These are phyloP conservation scores for Eustalomyia histrio DNA, from an alignment of 2,888 invertebrate genomes.

Conservation along the genomic window DNA sequence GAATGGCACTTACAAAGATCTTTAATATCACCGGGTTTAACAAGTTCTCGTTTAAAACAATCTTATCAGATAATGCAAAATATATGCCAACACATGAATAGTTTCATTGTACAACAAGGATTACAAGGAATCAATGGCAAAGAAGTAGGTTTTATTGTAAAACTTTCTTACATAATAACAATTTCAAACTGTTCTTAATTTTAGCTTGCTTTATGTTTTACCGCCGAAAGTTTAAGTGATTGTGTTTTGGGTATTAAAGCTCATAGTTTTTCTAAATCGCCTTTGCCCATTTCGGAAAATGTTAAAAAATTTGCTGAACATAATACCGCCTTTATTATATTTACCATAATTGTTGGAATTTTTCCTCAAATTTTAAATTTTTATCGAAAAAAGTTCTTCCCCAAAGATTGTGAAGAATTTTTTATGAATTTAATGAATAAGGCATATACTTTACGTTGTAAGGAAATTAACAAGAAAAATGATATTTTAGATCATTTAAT, in stretches of 20 bases:
- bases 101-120: constrained; percentile 16
- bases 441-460: constrained; percentile 71
- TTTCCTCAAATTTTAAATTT: constrained; percentile 72
- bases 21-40: constrained; percentile 80
- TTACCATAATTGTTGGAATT: constrained; percentile 71
- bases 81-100: constrained; percentile 72
- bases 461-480: constrained; percentile 68
- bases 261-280: constrained; percentile 74
- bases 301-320: constrained; percentile 75
- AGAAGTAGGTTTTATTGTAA: constrained; percentile 72
- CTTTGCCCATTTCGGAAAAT: constrained; percentile 74
- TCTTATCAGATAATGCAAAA: constrained; percentile 80
- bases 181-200: constrained; percentile 3
- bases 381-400: constrained; percentile 72
- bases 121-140: constrained; percentile 77
- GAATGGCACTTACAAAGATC: constrained; percentile 80
- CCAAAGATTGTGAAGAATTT: constrained; percentile 83
- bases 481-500: constrained; percentile 77
- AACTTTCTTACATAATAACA: not conserved
- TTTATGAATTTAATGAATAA: constrained; percentile 70
- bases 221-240: constrained; percentile 79
- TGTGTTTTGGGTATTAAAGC: constrained; percentile 80
- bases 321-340: constrained; percentile 69
- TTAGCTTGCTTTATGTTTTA: constrained; percentile 76
- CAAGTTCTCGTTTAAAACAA: constrained; percentile 80